These are phyloP conservation scores for Tragulus kanchil DNA, from an alignment of 2,113 vertebrate genomes.

Conservation along the genomic window DNA sequence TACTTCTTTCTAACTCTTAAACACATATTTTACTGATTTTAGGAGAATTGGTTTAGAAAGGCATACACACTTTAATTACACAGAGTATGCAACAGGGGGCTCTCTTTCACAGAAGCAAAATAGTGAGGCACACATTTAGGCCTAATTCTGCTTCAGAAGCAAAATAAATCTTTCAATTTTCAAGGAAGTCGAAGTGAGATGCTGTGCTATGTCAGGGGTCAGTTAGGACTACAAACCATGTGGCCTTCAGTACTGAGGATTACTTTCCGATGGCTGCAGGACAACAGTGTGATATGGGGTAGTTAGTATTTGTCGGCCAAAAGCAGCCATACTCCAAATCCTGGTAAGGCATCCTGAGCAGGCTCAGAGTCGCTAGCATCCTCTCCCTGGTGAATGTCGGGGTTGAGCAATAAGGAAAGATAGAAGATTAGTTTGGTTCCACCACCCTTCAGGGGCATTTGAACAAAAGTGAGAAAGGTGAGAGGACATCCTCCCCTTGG, in stretches of 20 bases:
- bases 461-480: background rate
- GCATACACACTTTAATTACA: slow-evolving; percentile 79
- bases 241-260: background rate
- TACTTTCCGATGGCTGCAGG: background rate
- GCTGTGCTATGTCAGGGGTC: background rate
- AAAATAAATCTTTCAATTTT: slow-evolving; percentile 56
- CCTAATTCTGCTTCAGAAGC: slow-evolving; percentile 83
- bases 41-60: slow-evolving; percentile 75
- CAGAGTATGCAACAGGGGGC: slow-evolving; percentile 75
- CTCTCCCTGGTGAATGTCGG: background rate
- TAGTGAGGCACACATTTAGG: slow-evolving; percentile 74
- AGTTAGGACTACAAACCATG: background rate
- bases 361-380: background rate
- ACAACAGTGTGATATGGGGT: background rate
- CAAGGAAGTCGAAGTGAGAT: slow-evolving; percentile 62
- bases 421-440: background rate
- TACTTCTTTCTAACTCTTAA: slow-evolving; percentile 12
- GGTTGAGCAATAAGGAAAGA: background rate
- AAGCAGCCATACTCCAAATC: background rate
- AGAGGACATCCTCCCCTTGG: background rate
- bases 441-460: background rate
- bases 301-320: background rate
- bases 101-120: slow-evolving; percentile 83
- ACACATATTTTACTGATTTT: slow-evolving; percentile 58
- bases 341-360: background rate